Evolutionary conservation across 2,888 invertebrate species (phyloP).

Genomic region (Anorthoa munda): DNA sequence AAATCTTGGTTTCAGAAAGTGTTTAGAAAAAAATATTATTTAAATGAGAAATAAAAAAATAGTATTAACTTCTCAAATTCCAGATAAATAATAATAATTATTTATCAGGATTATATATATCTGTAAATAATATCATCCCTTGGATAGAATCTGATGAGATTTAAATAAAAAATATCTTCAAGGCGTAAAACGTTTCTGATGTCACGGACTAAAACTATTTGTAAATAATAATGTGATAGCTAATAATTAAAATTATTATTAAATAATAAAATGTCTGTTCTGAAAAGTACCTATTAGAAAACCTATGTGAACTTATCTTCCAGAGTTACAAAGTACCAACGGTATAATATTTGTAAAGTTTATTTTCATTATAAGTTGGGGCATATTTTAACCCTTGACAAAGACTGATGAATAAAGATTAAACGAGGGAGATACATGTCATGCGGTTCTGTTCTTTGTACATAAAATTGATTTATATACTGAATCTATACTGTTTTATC

Average conservation of each 20-base stretch:
- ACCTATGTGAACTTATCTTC: conserved; percentile 58
- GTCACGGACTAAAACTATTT: conserved; percentile 57
- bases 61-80: conserved; percentile 6
- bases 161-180: conserved; percentile 30
- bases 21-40: not conserved
- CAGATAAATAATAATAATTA: conserved; percentile 22
- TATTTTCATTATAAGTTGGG: conserved; percentile 71
- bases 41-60: not conserved
- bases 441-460: conserved; percentile 64
- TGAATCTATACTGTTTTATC: conserved; percentile 47
- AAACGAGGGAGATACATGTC: conserved; percentile 63
- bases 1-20: not conserved
- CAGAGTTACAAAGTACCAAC: conserved; percentile 52
- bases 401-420: conserved; percentile 84
- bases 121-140: conserved; percentile 27
- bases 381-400: conserved; percentile 77
- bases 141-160: conserved; percentile 18
- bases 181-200: conserved; percentile 59
- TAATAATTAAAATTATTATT: conserved; percentile 51
- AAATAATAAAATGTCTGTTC: conserved; percentile 46
- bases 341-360: conserved; percentile 43
- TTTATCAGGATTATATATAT: no score
- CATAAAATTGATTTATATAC: conserved; percentile 60
- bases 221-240: conserved; percentile 69
- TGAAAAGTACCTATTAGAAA: conserved; percentile 40